Base-by-base conservation (phyloP, 2,797 vertebrate species). In the Fistularia commersonii region DNA sequence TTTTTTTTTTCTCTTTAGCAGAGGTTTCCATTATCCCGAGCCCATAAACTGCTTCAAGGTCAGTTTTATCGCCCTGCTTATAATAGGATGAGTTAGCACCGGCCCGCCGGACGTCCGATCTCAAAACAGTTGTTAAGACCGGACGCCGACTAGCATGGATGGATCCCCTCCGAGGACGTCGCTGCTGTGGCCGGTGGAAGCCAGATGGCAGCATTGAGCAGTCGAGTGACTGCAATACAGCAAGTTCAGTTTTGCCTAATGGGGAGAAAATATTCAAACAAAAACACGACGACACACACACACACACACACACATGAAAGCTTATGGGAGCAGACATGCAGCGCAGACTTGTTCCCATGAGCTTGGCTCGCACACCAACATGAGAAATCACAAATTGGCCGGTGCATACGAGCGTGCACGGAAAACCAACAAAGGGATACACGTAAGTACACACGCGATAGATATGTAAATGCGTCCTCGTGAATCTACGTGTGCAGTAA, bases 201-300 rank as follows among this genome's bases (percentile, higher is more conserved):
- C 81, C 79, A 90, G 90, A 88, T 88, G 88, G 87, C 87, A 89
- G 82, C 84, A 78, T 87, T 77, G 90, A 90, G 87, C 76, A 84
- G 56, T 50, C 59, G 38, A 64, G 54, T 47, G 34, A 52, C 37
- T 11, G 6, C 11, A 51, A 50, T 1, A 36, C 6, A 6, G 37
- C 8, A 31, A 47, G 13, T 15, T 12, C 12, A n/a, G 36, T 14
- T 23, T 1, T 13, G 1, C 34, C 41, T 44, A 48, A 23, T 2
- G 12, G 6, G 13, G 15, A 56, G 54, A 45, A 70, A 51, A 57
- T 51, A 11, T 31, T 12, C 41, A 50, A 34, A 59, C 42, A 38
- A 12, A 13, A 41, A 35, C 23, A 11, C 13, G 38, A 40, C 38
- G 40, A 45, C 36, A 53, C 53, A 23, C 44, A 50, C n/a, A 50